Evolutionary conservation across 2,888 invertebrate species (phyloP), one percentile per base, ranked within the genome.

Genomic region (Eucera pruinosa): DNA sequence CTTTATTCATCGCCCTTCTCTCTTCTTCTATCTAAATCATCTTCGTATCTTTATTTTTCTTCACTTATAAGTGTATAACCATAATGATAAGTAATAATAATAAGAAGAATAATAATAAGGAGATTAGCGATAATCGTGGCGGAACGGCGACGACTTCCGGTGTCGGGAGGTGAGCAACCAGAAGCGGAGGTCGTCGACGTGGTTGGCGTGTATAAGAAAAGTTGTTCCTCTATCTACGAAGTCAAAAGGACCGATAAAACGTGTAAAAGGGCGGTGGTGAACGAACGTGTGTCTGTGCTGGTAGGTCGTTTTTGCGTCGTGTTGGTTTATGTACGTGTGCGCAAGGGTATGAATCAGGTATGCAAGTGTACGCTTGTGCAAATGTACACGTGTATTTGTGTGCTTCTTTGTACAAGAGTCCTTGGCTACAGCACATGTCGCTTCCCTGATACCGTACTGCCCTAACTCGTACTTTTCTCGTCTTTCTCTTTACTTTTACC

Each of bases 201-300:
- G 48, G 75, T 25, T 55, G 69, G 52, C 64, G 62, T 72, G 70
- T 79, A 74, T 15, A 60, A 86, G 83, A 84, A 85, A 87, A 81
- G 36, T 79, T 78, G 84, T 84, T 82, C 69, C 69, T 72, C 78
- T 82, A 88, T 81, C 86, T 86, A 86, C 83, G 69, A 83, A 86
- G 85, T 88, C 83, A 84, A 87, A 86, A 86, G 80, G 78, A 73
- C 81, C 69, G 81, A 83, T 87, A 83, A 87, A 86, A 85, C 80
- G 83, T 86, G 86, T 86, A 84, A 86, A 86, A 87, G 84, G 83
- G 85, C 80, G 81, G 85, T 86, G 81, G 72, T 83, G 77, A 73
- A 83, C 82, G 81, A 83, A 77, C 76, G 73, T 66, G 71, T 60
- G 30, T 66, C 23, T 67, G 13, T 52, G 45, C 33, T 9, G 4